Evolutionary conservation across 2,797 vertebrate species (phyloP), one percentile per base, ranked within the genome.

Genomic region (Platyrinchus mystaceus): DNA sequence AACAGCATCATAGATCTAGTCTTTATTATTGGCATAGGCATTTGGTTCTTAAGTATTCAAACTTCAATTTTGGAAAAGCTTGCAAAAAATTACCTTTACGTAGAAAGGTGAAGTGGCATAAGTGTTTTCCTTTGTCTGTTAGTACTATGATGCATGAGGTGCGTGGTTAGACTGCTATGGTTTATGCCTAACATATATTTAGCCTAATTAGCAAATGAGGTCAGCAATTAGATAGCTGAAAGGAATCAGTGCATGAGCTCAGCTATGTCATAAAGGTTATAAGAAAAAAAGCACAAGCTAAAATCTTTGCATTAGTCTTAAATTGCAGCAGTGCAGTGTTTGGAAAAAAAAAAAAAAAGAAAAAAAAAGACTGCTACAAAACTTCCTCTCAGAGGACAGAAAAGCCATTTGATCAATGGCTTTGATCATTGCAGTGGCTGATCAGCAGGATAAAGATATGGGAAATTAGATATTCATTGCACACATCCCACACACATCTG

Each of bases 151-250:
- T 58, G 50, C 12, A 32, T 44, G 47, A 82, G 39, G 67, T 66
- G 63, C 79, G 17, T 75, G 26, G 14, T 62, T 89, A 66, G 28
- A 62, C 52, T 76, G 52, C 20, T 63, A 39, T 26, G 62, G 55
- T 84, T 93, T 90, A 69, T 89, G 55, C 26, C 50, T 82, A 88
- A 90, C 36, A 12, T 75, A 78, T 71, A 93, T 81, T 96, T 87
- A 94, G 66, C 50, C 36, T 92, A 89, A 94, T 84, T 90, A 92
- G 81, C 20, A 95, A 96, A 93, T 84, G 67, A 94, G 80, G 77
- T 90, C 93, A 93, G 15, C 50, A 95, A 76, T 93, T 89, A 93
- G 36, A 75, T 44, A 71, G 63, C 70, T 78, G 27, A 70, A 87
- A 52, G 47, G 47, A 49, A 63, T 77, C 14, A 36, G 75, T 36